These are phyloP conservation scores for Ginglymostoma cirratum DNA, from an alignment of 2,113 vertebrate species.

Conservation along the genomic window DNA sequence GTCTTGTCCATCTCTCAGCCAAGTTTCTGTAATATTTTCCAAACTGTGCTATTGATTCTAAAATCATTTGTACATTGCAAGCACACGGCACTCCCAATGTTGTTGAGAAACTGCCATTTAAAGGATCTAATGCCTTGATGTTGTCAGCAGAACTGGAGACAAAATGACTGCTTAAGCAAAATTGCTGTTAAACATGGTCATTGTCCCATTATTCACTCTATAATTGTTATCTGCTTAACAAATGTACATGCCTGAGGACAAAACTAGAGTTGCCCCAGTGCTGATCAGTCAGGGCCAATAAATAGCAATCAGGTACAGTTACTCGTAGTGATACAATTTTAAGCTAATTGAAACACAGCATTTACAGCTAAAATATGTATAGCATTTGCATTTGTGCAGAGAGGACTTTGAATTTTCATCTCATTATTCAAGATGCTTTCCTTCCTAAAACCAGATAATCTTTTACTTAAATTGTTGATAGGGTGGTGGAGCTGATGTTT, in stretches of 20 bases:
- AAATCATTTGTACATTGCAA: neutral
- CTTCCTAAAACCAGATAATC: neutral
- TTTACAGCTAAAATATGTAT: neutral
- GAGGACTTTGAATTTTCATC: neutral
- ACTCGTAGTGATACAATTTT: neutral
- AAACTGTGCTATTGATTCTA: neutral
- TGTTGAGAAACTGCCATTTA: neutral
- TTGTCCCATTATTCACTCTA: neutral
- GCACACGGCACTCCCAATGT: neutral
- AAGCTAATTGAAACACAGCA: neutral
- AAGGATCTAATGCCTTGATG: neutral
- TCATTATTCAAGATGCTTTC: neutral
- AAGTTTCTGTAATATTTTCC: no score
- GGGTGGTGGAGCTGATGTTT: neutral
- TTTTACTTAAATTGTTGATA: neutral
- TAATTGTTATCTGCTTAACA: neutral
- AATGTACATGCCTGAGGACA: neutral
- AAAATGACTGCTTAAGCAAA: neutral
- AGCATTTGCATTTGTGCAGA: neutral
- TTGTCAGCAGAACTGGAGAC: neutral
- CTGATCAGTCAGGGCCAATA: neutral
- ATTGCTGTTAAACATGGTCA: neutral
- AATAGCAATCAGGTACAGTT: neutral
- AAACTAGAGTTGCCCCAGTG: neutral
- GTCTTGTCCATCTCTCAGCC: no score